Evolutionary conservation across 2,113 vertebrate genomes (phyloP).

Genomic region (Hypomesus transpacificus): DNA sequence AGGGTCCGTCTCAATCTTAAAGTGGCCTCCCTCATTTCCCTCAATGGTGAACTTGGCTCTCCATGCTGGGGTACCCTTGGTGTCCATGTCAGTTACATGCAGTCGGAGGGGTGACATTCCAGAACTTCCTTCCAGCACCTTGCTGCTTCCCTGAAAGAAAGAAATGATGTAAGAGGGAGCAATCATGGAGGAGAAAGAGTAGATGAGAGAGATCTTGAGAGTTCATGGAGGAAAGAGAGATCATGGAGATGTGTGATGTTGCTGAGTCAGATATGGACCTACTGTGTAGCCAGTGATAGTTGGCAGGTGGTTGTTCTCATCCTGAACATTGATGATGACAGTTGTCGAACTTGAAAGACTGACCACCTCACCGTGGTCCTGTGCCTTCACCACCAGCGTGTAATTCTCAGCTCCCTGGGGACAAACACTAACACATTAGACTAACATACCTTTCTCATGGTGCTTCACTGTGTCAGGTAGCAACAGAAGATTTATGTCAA

Average conservation of each 20-base stretch:
- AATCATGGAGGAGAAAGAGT: no score
- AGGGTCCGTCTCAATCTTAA: constrained; percentile 48
- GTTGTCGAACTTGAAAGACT: constrained; percentile 55
- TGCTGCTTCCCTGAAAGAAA: constrained; percentile 33
- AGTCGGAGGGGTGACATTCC: constrained; percentile 39
- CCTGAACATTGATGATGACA: constrained; percentile 47
- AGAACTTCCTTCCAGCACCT: constrained; percentile 41
- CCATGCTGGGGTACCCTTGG: constrained; percentile 36
- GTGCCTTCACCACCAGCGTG: constrained; percentile 48
- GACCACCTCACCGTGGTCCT: constrained; percentile 51
- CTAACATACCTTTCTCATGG: not conserved
- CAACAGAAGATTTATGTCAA: not conserved
- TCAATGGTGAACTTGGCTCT: constrained; percentile 53
- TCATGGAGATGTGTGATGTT: no score
- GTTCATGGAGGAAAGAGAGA: no score
- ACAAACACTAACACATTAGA: not conserved
- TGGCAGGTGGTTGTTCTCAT: constrained; percentile 54
- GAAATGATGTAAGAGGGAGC: not conserved
- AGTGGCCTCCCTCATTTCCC: constrained; percentile 26
- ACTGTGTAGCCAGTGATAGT: constrained; percentile 48
- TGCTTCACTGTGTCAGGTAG: not conserved
- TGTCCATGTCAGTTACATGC: constrained; percentile 52
- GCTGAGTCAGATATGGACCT: constrained; percentile 1
- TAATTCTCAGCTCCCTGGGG: constrained; percentile 40
- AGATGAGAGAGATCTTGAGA: no score